A percentile compares a stretch with the other conserved stretches of the same genome.
phyloP scores from a whole-genome alignment of 1,140 invertebrate genomes.

The Rhizoglyphus robini region DNA sequence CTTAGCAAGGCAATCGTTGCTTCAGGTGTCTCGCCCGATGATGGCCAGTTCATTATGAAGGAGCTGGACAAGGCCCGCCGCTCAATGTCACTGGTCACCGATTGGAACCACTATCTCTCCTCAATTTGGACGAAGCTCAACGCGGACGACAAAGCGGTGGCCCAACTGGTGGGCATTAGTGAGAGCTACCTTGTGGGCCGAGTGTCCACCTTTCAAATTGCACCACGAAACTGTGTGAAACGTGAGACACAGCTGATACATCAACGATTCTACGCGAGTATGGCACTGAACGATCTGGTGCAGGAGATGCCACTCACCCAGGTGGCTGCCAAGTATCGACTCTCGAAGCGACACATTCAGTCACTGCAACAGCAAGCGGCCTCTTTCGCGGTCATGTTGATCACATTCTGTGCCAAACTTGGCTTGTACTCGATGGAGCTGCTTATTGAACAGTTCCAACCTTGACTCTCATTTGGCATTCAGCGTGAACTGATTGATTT shows the following conservation, averaged over 20 bases:
- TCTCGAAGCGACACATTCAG: constrained; percentile 71
- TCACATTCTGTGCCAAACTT: constrained; percentile 76
- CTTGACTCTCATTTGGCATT: constrained; percentile 83
- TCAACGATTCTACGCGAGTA: constrained; percentile 72
- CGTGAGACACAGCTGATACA: constrained; percentile 40
- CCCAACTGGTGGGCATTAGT: constrained; percentile 73
- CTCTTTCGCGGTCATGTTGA: constrained; percentile 93
- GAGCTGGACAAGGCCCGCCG: constrained; percentile 79
- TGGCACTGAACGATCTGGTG: constrained; percentile 82
- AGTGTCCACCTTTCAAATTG: constrained; percentile 56
- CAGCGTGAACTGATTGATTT: constrained; percentile 81
- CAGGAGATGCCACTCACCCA: constrained; percentile 66
- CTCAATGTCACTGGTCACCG: constrained; percentile 81
- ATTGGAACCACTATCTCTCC: constrained; percentile 74
- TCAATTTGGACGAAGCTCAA: constrained; percentile 62
- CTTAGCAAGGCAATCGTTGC: constrained; percentile 80
- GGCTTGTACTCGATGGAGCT: constrained; percentile 82
- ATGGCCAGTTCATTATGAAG: constrained; percentile 69
- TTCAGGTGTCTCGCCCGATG: constrained; percentile 79
- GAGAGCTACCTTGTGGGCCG: constrained; percentile 57
- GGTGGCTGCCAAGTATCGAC: constrained; percentile 68
- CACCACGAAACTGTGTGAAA: constrained; percentile 34
- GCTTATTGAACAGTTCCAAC: constrained; percentile 79
- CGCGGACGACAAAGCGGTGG: constrained; percentile 66
- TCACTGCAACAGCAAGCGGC: constrained; percentile 84